These are phyloP conservation scores for Drosophila suzukii DNA, from an alignment of 1,140 invertebrate species.

Conservation along the genomic window DNA sequence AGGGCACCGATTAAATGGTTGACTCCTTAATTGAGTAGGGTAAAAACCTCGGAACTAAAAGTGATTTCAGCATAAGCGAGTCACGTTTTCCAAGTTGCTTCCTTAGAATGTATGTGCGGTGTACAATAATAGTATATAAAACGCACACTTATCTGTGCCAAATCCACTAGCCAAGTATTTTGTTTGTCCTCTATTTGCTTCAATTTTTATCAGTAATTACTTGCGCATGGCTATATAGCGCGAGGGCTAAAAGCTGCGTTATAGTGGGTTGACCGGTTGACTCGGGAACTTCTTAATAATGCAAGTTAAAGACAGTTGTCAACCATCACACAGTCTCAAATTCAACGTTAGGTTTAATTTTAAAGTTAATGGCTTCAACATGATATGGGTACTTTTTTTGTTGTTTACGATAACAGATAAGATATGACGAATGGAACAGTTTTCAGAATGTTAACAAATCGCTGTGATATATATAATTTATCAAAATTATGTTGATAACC, in stretches of 20 bases:
- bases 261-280: conserved; percentile 14
- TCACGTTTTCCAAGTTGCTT: conserved; percentile 37
- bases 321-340: not conserved
- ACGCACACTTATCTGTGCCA: conserved; percentile 4
- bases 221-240: conserved; percentile 35
- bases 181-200: conserved; percentile 34
- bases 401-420: conserved; percentile 26
- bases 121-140: not conserved
- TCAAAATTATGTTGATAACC: conserved; percentile 34
- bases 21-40: conserved; percentile 31
- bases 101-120: conserved; percentile 26
- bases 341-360: conserved; percentile 15
- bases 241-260: conserved; percentile 38
- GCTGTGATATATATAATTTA: conserved; percentile 36
- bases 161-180: conserved; percentile 36
- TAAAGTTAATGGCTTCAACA: conserved; percentile 2
- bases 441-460: conserved; percentile 29
- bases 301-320: conserved; percentile 28
- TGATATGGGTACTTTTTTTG: conserved; percentile 13
- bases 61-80: conserved; percentile 8
- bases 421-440: conserved; percentile 32
- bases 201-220: conserved; percentile 56
- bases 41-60: conserved; percentile 12
- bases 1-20: conserved; percentile 43
- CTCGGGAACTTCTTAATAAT: conserved; percentile 32